Conservation (phyloP, 92 coral and sea anemone species). For the Phenganax subtilis region DNA sequence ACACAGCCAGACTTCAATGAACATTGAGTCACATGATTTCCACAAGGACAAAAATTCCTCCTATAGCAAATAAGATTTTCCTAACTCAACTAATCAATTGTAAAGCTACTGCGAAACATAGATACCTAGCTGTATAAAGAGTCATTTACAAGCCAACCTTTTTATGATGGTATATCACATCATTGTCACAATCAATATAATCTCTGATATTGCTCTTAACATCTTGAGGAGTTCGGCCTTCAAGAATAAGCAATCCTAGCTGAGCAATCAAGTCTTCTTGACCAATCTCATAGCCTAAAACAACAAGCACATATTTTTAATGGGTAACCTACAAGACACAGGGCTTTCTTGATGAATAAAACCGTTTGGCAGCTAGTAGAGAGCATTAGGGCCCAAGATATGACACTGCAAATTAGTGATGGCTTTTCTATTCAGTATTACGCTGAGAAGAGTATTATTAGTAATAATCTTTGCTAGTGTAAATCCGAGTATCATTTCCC, state of each 20-base stretch:
- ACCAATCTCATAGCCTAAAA: conserved; percentile 23
- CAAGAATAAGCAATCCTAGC: conserved; percentile 79
- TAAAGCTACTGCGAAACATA: neutral
- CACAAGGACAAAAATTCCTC: conserved; percentile 9
- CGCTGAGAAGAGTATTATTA: no score
- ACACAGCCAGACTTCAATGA: conserved; percentile 34
- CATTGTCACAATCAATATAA: neutral
- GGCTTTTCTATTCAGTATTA: no score
- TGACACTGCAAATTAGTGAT: no score
- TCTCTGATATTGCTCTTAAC: neutral
- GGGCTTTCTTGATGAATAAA: neutral
- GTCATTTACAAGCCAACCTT: conserved; percentile 13
- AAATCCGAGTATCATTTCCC: neutral
- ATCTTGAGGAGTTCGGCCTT: conserved; percentile 73
- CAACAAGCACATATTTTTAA: neutral
- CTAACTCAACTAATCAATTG: neutral
- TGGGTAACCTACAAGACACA: neutral
- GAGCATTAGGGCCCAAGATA: no score
- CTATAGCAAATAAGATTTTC: neutral
- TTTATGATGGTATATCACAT: neutral
- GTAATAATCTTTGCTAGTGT: neutral
- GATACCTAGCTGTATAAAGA: neutral
- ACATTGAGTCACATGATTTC: conserved; percentile 18
- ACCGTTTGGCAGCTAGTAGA: no score
- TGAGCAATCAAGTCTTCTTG: conserved; percentile 51